phyloP scores from a whole-genome alignment of 1,140 invertebrate species.

The Chymomyza costata region DNA sequence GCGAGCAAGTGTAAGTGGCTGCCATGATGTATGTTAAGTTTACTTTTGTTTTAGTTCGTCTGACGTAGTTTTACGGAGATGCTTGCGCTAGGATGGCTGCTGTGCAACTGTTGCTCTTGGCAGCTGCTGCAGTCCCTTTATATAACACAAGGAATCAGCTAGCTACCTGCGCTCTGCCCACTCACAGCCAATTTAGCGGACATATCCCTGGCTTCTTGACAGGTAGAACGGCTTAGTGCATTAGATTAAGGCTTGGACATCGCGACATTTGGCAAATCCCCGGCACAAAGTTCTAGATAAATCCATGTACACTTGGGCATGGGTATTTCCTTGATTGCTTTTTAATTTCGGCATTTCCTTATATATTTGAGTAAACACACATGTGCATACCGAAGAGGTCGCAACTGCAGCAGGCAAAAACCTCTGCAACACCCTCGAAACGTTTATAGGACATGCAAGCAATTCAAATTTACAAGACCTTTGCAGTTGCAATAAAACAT shows the following conservation, averaged over 20 bases:
- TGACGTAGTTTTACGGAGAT: neutral
- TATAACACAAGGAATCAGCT: conserved; percentile 19
- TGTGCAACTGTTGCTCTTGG: conserved; percentile 31
- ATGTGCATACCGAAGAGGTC: too few relatives aligned
- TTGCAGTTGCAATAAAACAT: too few relatives aligned
- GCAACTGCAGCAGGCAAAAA: too few relatives aligned
- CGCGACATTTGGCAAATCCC: conserved; percentile 1
- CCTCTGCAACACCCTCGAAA: too few relatives aligned
- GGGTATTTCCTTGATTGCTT: conserved; percentile 40
- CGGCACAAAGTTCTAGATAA: conserved; percentile 10
- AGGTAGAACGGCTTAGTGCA: conserved; percentile 8
- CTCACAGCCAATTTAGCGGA: neutral
- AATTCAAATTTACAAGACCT: too few relatives aligned
- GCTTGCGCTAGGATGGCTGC: conserved; percentile 16
- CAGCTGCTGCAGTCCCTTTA: conserved; percentile 14
- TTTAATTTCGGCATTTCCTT: conserved; percentile 44
- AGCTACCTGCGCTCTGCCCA: neutral
- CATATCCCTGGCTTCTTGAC: conserved; percentile 3
- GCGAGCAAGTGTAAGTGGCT: conserved; percentile 29
- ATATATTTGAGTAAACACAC: too few relatives aligned
- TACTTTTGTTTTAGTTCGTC: neutral
- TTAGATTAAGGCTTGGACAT: too few relatives aligned
- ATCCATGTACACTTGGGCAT: neutral
- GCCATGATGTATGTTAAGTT: conserved; percentile 29
- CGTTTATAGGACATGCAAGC: too few relatives aligned